Evolutionary conservation across 2,888 invertebrate species (phyloP), one percentile per base, ranked within the genome.

Genomic region (Papilio protenor): DNA sequence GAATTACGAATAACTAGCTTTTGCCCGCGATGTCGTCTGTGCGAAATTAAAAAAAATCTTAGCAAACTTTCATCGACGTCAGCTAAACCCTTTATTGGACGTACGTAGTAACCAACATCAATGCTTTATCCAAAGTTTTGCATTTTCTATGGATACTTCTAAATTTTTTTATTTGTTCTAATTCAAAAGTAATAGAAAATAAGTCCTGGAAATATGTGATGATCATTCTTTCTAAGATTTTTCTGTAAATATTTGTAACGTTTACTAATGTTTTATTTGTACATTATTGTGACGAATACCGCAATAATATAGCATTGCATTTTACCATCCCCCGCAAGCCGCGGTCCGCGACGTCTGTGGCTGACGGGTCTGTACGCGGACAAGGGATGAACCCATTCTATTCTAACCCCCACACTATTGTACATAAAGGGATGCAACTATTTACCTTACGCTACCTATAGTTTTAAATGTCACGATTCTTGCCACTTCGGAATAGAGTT

Each of bases 311-410:
- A 71, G 47, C 52, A 6, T 49, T 16, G 49, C 49, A 40, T 59
- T 73, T n/a, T 16, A 59, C 1, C 70, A n/a, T 59, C 52, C 49
- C 61, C 52, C 52, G 75, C 52, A 49, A 21, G 21, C 49, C 61
- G 61, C 40, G 40, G 57, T 27, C 47, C 52, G 66, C n/a, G 10
- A 23, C 21, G 66, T 52, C 75, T 66, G 75, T 66, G 66, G 33
- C 66, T 75, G 66, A 40, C 75, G 40, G 40, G 52, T 27, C 49
- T 23, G 49, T 49, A 64, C 27, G 33, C 64, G 49, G 52, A 33
- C 27, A 33, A 66, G 49, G n/a, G 75, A 66, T 49, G 75, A 45
- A 47, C 40, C 33, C 14, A 49, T 74, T 66, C 10, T 52, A 66
- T n/a, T 66, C n/a, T n/a, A n/a, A 64, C 33, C 66, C 64, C 11